phyloP scores from a whole-genome alignment of 2,797 vertebrate genomes.

The Gallinago nigripennis region DNA sequence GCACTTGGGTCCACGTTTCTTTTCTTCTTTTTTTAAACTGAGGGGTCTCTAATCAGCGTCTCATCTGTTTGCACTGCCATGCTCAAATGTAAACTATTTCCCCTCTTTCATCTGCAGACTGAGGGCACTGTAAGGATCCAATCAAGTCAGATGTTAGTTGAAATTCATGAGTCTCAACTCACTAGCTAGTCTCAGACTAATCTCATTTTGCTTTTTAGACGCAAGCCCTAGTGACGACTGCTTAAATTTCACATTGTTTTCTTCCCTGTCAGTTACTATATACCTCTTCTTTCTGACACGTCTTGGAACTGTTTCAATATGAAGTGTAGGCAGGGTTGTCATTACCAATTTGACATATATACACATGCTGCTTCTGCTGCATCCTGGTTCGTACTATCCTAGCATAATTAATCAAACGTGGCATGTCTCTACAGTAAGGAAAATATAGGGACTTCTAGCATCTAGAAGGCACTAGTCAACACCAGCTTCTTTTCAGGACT shows the following conservation, averaged over 20 bases:
- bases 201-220: neutral
- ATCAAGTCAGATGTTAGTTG: constrained; percentile 32
- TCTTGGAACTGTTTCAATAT: constrained; percentile 35
- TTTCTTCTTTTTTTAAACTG: neutral
- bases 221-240: neutral
- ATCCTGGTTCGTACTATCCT: neutral
- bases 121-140: neutral
- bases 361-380: constrained; percentile 19
- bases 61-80: neutral
- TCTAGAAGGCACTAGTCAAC: neutral
- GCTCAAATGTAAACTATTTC: constrained; percentile 18
- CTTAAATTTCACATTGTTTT: constrained; percentile 40
- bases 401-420: constrained; percentile 1
- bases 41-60: neutral
- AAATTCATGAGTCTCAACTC: constrained; percentile 23
- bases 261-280: constrained; percentile 42
- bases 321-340: constrained; percentile 41
- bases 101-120: constrained; percentile 6
- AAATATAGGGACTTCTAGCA: neutral
- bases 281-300: neutral
- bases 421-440: neutral
- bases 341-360: constrained; percentile 25
- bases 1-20: neutral
- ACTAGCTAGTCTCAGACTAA: constrained; percentile 33
- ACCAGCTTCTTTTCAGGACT: neutral